A percentile compares a stretch with the other conserved stretches of the same genome.
Conservation (phyloP, 2,113 vertebrate genomes). For the Rhea pennata region DNA sequence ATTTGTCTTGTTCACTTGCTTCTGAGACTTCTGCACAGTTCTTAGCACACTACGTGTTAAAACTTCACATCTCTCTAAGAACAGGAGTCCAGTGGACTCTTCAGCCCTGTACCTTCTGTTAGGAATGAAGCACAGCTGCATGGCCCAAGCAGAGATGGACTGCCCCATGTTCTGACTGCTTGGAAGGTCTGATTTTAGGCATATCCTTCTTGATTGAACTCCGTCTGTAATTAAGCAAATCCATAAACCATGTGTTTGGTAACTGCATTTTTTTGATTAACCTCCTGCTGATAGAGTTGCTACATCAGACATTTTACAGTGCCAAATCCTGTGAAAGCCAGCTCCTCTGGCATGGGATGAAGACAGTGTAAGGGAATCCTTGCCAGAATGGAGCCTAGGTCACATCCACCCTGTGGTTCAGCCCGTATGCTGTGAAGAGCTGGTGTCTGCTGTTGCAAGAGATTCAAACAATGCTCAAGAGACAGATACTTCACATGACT, state of each 20-base stretch:
- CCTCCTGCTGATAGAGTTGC: background rate
- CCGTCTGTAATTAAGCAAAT: background rate
- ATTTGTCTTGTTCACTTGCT: background rate
- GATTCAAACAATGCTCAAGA: background rate
- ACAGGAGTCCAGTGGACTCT: background rate
- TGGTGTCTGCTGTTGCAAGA: background rate
- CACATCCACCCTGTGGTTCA: background rate
- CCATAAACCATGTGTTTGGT: background rate
- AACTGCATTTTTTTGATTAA: background rate
- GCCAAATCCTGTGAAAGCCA: background rate
- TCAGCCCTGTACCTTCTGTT: background rate
- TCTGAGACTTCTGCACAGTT: background rate
- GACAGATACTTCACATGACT: background rate
- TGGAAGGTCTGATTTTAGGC: background rate
- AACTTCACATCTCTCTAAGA: background rate
- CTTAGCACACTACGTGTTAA: background rate
- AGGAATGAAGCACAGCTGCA: background rate
- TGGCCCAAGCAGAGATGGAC: accelerated
- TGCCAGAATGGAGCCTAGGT: background rate
- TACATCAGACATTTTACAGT: background rate
- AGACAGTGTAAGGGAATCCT: background rate
- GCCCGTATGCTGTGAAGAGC: background rate
- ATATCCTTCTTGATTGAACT: background rate
- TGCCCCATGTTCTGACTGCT: background rate
- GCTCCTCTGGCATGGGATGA: background rate